These are phyloP conservation scores for Drosophila quadrilineata DNA, from an alignment of 1,140 invertebrate genomes.

Conservation along the genomic window DNA sequence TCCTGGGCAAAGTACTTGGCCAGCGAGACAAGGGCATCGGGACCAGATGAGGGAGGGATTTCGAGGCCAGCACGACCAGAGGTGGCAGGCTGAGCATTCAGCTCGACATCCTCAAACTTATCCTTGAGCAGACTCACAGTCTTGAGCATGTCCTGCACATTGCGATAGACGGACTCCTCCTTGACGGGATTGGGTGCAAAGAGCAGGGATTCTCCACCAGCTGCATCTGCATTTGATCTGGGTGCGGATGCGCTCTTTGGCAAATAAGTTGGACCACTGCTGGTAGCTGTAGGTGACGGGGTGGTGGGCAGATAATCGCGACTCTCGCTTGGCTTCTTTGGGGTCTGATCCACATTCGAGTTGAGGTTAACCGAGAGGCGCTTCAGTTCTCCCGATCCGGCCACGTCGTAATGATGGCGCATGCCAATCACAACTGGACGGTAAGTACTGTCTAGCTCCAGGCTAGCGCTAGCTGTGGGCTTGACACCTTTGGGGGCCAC, in stretches of 20 bases:
- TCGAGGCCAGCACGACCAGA: constrained; percentile 83
- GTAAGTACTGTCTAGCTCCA: constrained; percentile 59
- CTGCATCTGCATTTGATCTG: constrained; percentile 36
- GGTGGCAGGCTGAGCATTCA: constrained; percentile 41
- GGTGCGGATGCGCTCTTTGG: constrained; percentile 55
- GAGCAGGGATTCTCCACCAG: constrained; percentile 57
- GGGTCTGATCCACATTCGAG: constrained; percentile 15
- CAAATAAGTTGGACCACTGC: constrained; percentile 73
- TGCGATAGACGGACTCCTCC: constrained; percentile 74
- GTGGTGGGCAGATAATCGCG: constrained; percentile 64
- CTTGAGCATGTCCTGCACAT: constrained; percentile 81
- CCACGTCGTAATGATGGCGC: constrained; percentile 68
- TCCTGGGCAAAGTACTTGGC: constrained; percentile 89
- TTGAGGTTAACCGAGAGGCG: constrained; percentile 15
- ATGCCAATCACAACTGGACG: constrained; percentile 69
- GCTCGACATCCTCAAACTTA: constrained; percentile 62
- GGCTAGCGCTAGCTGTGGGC: constrained; percentile 46
- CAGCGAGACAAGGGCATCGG: constrained; percentile 88
- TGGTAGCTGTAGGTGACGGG: constrained; percentile 49
- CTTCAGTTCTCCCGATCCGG: constrained; percentile 50
- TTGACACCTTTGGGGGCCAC: constrained; percentile 43
- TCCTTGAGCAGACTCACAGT: constrained; percentile 79
- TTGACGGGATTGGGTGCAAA: constrained; percentile 64
- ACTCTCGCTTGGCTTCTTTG: constrained; percentile 42
- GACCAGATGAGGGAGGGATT: constrained; percentile 87